These are phyloP conservation scores for Poecile atricapillus DNA, from an alignment of 2,113 vertebrate genomes.

Conservation along the genomic window DNA sequence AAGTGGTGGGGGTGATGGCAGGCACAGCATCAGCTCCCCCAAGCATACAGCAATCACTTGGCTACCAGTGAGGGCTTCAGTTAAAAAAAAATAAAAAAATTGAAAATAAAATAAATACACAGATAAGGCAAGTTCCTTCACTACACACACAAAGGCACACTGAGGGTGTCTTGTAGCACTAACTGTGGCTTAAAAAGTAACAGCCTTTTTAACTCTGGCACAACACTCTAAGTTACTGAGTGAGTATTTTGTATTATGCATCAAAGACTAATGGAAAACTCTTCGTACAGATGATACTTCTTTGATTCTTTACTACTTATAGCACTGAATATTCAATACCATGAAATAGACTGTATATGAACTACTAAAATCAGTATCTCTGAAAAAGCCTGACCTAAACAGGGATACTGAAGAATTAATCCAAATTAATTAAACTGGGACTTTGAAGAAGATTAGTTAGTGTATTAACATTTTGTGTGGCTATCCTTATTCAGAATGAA, in stretches of 20 bases:
- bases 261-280: background rate
- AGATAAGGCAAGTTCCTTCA: background rate
- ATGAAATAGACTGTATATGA: background rate
- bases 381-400: background rate
- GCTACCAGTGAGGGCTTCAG: background rate
- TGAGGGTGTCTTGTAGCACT: background rate
- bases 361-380: background rate
- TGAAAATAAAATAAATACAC: background rate
- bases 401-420: background rate
- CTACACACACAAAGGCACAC: background rate
- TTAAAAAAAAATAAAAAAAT: background rate
- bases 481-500: background rate
- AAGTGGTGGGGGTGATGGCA: background rate
- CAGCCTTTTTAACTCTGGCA: background rate
- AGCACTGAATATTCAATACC: background rate
- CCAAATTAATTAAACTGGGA: background rate
- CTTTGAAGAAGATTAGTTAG: background rate
- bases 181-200: background rate
- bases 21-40: background rate
- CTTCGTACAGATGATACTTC: background rate
- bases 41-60: background rate
- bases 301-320: background rate
- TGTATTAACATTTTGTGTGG: background rate
- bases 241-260: background rate
- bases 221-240: background rate